Percentiles rank a stretch among this genome's conserved stretches.
Evolutionary conservation across 2,888 invertebrate species (phyloP).

Genomic region (Lepidochitona cinerea): DNA sequence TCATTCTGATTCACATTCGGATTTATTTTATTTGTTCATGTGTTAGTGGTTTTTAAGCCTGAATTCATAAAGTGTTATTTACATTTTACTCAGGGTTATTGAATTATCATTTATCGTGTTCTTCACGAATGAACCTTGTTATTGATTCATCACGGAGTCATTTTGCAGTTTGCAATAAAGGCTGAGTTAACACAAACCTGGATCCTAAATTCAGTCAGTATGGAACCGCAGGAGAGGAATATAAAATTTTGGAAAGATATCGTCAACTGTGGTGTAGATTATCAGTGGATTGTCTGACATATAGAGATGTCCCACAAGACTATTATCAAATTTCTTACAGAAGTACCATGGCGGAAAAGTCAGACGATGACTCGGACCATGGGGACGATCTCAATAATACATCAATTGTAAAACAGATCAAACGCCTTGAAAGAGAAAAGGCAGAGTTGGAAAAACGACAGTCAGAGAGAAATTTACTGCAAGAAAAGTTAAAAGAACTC

Average conservation of each 20-base stretch:
- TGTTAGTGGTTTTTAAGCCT: too few species aligned
- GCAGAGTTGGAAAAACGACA: conserved; percentile 31
- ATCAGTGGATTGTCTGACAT: neutral
- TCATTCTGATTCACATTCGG: too few species aligned
- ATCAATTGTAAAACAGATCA: conserved; percentile 27
- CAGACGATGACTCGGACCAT: conserved; percentile 23
- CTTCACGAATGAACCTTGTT: too few species aligned
- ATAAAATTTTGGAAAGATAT: neutral
- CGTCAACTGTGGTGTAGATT: neutral
- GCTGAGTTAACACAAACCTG: too few species aligned
- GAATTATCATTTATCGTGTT: too few species aligned
- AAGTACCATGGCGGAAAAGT: conserved; percentile 32
- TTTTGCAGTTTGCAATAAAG: too few species aligned
- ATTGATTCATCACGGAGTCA: too few species aligned
- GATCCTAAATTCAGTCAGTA: neutral
- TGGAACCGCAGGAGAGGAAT: neutral
- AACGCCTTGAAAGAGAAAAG: conserved; percentile 34
- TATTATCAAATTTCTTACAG: neutral
- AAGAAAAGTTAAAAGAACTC: conserved; percentile 31
- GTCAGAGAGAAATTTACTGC: conserved; percentile 25
- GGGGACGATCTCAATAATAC: neutral
- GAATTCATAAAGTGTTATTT: too few species aligned
- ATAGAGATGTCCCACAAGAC: neutral
- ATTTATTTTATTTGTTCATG: too few species aligned
- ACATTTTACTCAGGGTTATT: too few species aligned